phyloP scores from a whole-genome alignment of 2,113 vertebrate species.

The Emydura subglobosa region DNA sequence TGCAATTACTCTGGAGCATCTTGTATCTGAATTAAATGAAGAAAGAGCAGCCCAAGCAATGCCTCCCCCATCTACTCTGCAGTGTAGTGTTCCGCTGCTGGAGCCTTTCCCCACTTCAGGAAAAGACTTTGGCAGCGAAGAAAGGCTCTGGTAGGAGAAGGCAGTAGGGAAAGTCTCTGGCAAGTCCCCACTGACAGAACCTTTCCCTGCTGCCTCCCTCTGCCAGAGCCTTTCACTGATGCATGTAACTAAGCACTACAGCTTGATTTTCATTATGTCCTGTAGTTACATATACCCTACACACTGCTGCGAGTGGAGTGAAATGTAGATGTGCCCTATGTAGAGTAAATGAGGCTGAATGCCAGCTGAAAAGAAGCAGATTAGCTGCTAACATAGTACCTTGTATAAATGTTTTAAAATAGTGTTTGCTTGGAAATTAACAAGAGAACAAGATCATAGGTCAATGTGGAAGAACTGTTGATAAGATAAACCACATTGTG shows the following conservation, averaged over 20 bases:
- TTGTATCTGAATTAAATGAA: slow-evolving; percentile 88
- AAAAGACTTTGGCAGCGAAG: no score
- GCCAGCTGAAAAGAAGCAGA: not conserved
- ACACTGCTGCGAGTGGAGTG: no score
- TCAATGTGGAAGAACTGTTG: not conserved
- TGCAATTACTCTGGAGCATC: slow-evolving; percentile 87
- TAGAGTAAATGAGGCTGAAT: not conserved
- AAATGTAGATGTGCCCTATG: no score
- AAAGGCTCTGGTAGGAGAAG: no score
- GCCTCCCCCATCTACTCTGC: no score
- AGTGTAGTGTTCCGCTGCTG: no score
- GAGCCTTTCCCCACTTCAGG: no score
- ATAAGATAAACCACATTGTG: not conserved
- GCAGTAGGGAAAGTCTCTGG: no score
- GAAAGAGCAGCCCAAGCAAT: slow-evolving; percentile 77
- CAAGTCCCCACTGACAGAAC: no score
- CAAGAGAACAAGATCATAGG: not conserved
- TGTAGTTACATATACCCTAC: not conserved
- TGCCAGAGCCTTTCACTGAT: not conserved
- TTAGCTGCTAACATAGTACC: not conserved
- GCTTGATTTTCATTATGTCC: not conserved
- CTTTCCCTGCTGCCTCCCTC: not conserved
- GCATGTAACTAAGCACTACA: rapidly evolving
- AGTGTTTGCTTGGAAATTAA: not conserved
- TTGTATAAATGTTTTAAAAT: not conserved